Conservation (phyloP, 2,888 invertebrate genomes). For the Sarcophaga subvicina region DNA sequence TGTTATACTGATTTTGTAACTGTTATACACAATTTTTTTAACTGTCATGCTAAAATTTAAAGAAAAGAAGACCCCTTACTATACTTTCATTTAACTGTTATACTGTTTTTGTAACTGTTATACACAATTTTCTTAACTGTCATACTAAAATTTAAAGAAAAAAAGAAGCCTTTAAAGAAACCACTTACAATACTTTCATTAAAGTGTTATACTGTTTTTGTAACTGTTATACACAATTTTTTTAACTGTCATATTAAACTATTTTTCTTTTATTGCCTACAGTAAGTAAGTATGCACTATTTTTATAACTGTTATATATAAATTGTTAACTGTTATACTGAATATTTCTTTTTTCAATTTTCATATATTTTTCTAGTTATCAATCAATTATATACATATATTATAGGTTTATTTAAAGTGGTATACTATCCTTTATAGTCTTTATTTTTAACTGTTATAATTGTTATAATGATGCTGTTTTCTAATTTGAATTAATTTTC, state of each 20-base stretch:
- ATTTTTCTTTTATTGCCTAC: neutral
- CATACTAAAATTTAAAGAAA: neutral
- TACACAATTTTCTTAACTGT: conserved; percentile 5
- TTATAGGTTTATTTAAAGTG: too few species aligned
- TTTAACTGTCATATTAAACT: neutral
- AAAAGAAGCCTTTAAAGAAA: too few species aligned
- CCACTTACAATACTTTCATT: neutral
- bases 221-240: neutral
- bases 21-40: conserved; percentile 8
- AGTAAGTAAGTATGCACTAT: neutral
- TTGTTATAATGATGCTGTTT: too few species aligned
- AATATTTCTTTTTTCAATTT: too few species aligned
- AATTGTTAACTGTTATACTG: too few species aligned
- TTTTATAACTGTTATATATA: neutral
- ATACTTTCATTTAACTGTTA: neutral
- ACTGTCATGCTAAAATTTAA: neutral
- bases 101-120: neutral
- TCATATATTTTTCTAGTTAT: too few species aligned
- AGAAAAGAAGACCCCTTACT: too few species aligned
- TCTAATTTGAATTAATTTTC: too few species aligned
- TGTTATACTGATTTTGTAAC: conserved; percentile 1
- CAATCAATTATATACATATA: too few species aligned
- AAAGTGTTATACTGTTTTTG: neutral
- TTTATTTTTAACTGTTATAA: too few species aligned
- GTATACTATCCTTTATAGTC: too few species aligned